Percentiles rank a stretch among this genome's conserved stretches.
Conservation (phyloP, 2,113 vertebrate genomes). For the Rhipidura dahli region DNA sequence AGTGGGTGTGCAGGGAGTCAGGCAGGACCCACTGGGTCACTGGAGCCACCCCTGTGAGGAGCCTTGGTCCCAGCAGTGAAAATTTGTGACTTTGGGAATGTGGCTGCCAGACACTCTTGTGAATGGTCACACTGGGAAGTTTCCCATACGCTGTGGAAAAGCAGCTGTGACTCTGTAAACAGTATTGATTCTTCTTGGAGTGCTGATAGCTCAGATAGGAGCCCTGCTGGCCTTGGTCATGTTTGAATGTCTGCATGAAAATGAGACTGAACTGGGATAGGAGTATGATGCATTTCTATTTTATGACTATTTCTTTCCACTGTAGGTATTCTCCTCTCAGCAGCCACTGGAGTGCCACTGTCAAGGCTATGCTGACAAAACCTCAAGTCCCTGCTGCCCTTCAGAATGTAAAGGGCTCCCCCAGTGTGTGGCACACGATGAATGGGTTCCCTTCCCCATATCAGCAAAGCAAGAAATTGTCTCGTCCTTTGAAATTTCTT, state of each 20-base stretch:
- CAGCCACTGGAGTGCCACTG: neutral
- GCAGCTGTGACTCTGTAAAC: neutral
- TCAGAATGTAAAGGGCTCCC: neutral
- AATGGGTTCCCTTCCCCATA: neutral
- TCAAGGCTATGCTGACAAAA: neutral
- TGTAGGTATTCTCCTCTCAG: neutral
- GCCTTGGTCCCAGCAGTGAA: neutral
- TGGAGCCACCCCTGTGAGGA: neutral
- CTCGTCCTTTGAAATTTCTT: neutral
- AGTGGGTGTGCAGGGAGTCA: neutral
- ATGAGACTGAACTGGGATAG: neutral
- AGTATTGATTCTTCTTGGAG: neutral
- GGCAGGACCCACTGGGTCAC: rapidly evolving
- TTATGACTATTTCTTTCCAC: neutral
- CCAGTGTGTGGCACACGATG: neutral
- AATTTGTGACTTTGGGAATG: neutral
- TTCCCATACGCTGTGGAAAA: neutral
- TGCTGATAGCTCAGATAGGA: rapidly evolving
- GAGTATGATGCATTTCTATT: neutral
- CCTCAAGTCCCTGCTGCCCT: neutral
- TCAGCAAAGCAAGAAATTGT: neutral
- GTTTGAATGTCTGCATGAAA: neutral
- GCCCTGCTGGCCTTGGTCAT: neutral
- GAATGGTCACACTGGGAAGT: too few species aligned
- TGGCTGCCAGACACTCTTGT: rapidly evolving